Base-by-base conservation (phyloP, 2,797 vertebrate species). In the Fratercula arctica region DNA sequence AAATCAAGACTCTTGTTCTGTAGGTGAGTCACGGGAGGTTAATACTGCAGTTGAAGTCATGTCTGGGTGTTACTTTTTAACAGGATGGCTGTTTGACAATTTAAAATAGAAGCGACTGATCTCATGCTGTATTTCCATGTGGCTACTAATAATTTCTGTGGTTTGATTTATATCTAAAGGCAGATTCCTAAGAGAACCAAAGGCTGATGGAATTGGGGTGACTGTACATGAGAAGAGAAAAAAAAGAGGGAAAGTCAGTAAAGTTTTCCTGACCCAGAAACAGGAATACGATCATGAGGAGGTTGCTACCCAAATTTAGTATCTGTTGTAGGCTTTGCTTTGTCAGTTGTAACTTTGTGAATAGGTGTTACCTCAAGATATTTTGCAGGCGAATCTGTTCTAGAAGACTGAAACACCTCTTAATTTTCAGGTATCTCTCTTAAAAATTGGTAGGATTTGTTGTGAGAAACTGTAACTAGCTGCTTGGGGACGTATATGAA, bases 381-480 rank as follows among this genome's bases (percentile, higher is more conserved):
- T 48, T 91, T 82, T 79, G 31, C 13, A 8, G 37, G 24, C 78
- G 9, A 75, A 92, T 95, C 57, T 89, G 85, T 97, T 95, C 35
- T 56, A 53, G 37, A 23, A 57, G 77, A 75, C 84, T 35, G 75
- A 95, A 89, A 53, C 18, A 10, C 57, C 43, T 83, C 39, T 92
- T 89, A 82, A 57, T 94, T 95, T 90, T 78, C 8, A 18, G 53
- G 5, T 74, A 75, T 96, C 54, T 82, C 74, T 72, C 20, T 84
- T 87, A 79, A 95, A 75, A 75, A 37, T 87, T 68, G 82, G 53
- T 95, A 70, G n/a, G 50, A 46, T 96, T 93, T 89, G n/a, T 87
- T 91, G 54, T n/a, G 60, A 87, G 74, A 96, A 85, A 72, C 87
- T 92, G 74, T 87, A 70, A 67, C 84, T 81, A 90, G 93, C 81